Conservation (phyloP, 2,113 vertebrate species). For the Cyphomyrus plagiostoma region DNA sequence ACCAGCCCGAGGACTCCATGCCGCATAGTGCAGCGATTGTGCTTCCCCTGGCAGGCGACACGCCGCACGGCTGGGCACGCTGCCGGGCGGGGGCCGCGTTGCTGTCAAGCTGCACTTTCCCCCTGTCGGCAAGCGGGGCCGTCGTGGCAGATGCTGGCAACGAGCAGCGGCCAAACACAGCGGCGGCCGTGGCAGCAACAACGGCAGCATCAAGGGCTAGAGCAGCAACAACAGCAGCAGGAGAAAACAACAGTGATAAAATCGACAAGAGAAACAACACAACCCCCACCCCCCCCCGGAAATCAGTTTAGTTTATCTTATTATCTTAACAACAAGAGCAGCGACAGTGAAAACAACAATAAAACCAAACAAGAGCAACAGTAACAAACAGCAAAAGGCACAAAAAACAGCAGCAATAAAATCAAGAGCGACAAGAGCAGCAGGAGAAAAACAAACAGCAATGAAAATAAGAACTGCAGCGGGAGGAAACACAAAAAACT, state of each 20-base stretch:
- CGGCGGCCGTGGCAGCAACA: neutral
- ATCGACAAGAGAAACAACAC: neutral
- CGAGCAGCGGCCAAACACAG: neutral
- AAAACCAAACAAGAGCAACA: neutral
- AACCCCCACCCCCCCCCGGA: neutral
- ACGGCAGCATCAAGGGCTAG: neutral
- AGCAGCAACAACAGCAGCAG: neutral
- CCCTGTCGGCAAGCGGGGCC: neutral
- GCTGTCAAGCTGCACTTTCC: slow-evolving; percentile 17
- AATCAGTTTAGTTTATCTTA: neutral
- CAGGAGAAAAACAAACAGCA: neutral
- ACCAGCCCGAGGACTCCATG: neutral
- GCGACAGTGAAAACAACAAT: neutral
- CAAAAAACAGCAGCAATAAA: neutral
- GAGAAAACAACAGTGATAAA: neutral
- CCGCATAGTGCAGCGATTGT: neutral
- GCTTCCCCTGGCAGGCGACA: neutral
- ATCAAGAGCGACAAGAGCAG: neutral
- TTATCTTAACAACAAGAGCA: neutral
- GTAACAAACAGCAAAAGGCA: neutral
- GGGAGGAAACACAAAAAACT: neutral
- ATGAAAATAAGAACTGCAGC: neutral
- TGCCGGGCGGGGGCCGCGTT: neutral
- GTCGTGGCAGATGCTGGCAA: neutral
- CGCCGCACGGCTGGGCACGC: neutral